Conservation (phyloP, 1,140 invertebrate genomes). For the Bombus huntii region DNA sequence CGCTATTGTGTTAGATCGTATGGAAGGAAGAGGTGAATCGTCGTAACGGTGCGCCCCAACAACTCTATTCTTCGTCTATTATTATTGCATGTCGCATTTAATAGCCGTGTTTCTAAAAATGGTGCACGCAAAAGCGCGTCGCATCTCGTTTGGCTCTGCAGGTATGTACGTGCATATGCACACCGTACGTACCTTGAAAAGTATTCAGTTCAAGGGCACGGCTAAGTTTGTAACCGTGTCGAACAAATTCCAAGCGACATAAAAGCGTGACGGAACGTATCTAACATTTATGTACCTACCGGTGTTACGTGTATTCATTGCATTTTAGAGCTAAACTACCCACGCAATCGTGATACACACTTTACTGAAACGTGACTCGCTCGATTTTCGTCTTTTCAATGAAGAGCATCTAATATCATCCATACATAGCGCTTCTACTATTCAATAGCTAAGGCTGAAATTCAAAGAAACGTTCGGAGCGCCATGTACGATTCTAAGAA, state of each 20-base stretch:
- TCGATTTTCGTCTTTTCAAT: not conserved
- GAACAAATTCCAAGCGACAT: slow-evolving; percentile 62
- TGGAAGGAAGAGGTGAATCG: not conserved
- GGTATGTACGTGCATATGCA: slow-evolving; percentile 50
- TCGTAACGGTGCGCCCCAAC: not conserved
- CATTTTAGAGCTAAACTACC: not conserved
- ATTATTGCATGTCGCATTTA: slow-evolving; percentile 58
- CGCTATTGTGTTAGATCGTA: not conserved
- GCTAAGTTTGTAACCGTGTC: slow-evolving; percentile 68
- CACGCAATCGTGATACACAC: not conserved
- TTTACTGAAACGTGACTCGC: not conserved
- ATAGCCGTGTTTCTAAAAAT: slow-evolving; percentile 57
- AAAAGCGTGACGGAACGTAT: slow-evolving; percentile 50
- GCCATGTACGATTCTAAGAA: not conserved
- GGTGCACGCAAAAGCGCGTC: slow-evolving; percentile 59
- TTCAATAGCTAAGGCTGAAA: not conserved
- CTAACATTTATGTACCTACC: slow-evolving; percentile 17
- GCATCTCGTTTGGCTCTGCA: slow-evolving; percentile 45
- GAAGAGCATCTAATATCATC: not conserved
- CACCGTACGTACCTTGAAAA: slow-evolving; percentile 68
- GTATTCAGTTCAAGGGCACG: slow-evolving; percentile 72
- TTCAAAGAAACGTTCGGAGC: not conserved
- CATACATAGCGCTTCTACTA: not conserved
- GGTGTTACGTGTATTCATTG: slow-evolving; percentile 6
- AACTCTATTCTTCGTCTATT: slow-evolving; percentile 38